Base-by-base conservation (phyloP, 2,113 vertebrate genomes). In the Hylia prasina region DNA sequence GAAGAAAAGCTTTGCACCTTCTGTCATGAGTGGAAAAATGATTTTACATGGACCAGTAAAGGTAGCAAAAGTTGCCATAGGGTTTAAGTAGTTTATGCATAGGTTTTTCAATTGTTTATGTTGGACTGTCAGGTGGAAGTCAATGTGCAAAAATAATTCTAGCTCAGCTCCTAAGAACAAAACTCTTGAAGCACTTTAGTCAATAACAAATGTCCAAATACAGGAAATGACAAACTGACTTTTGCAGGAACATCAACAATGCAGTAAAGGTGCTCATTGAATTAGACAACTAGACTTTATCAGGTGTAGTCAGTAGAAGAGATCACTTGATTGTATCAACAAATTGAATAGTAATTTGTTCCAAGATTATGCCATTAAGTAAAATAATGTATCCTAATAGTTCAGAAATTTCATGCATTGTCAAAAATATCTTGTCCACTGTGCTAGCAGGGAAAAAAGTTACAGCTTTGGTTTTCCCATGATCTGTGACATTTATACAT, bases 21-120 rank as follows among this genome's bases (percentile, higher is more conserved):
- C 66, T 92, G 42, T 83, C 45, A 23, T 27, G 50, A 93, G 50
- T 44, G 33, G 71, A 92, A 68, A 92, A 97, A 73, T 66, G 25
- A 78, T 92, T 93, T 93, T 89, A 90, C 76, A 73, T 47, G 76
- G 82, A 66, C 64, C 56, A 44, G 68, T 87, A 92, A 81, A 92
- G 50, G 73, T 19, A 96, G 39, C 21, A 90, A 66, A 23, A 63
- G 47, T 88, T 93, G 64, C 79, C 68, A 54, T 9, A 83, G 50
- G 60, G 33, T 28, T 86, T 87, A n/a, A 64, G 64, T 75, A 93
- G 93, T 92, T 90, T 90, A 93, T 87, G 71, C 80, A 47, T 40
- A 63, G 63, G 30, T 77, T 95, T 95, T 88, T 63, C 58, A 58
- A 0, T 65, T 80, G 31, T 73, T 77, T 90, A 18, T 39, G 17